Evolutionary conservation across 2,113 vertebrate species (phyloP).

Genomic region (Brachypodius melanocephalos): DNA sequence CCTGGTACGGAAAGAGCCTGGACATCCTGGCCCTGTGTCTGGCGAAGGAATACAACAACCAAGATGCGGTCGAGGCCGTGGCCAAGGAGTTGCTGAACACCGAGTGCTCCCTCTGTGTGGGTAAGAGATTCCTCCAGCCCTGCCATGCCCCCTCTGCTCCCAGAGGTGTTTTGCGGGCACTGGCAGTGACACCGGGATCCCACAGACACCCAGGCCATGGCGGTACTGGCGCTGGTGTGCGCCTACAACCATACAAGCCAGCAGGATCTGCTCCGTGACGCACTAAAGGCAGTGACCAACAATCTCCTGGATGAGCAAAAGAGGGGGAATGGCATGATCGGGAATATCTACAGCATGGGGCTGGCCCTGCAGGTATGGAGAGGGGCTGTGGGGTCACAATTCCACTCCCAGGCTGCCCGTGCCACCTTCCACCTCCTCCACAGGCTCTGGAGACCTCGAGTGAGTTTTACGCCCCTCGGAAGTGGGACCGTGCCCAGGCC

Average conservation of each 20-base stretch:
- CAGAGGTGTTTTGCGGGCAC: background rate
- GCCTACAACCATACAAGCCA: background rate
- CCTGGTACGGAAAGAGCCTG: background rate
- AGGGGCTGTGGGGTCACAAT: background rate
- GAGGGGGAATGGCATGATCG: rapidly evolving
- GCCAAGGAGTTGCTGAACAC: background rate
- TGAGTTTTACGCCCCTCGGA: background rate
- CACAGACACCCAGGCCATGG: background rate
- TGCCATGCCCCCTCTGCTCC: rapidly evolving
- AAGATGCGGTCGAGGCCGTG: background rate
- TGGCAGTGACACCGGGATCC: background rate
- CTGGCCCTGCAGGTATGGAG: background rate
- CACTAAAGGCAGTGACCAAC: background rate
- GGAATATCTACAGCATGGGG: background rate
- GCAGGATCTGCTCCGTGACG: rapidly evolving
- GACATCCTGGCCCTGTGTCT: background rate
- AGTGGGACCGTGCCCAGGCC: background rate
- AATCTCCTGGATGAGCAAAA: background rate
- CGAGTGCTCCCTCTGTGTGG: rapidly evolving
- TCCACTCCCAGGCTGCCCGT: background rate
- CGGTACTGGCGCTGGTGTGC: background rate
- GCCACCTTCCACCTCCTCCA: background rate
- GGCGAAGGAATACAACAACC: background rate
- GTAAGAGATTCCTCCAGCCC: background rate
- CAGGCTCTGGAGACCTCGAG: background rate